Evolutionary conservation across 2,888 invertebrate species (phyloP).

Genomic region (Sphaerophoria taeniata): DNA sequence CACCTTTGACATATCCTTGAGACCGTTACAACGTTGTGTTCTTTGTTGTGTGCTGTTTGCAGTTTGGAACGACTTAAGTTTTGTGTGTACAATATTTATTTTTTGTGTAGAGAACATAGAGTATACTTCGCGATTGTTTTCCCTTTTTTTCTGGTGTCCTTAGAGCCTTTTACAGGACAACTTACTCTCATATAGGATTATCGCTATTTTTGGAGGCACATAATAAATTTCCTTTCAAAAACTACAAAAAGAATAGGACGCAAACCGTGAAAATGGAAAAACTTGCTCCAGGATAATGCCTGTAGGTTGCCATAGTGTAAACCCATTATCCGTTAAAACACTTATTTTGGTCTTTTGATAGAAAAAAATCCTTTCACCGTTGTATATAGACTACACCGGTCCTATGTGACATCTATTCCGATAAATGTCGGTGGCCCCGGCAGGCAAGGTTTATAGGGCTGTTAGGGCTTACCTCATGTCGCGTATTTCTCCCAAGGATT

Average conservation of each 20-base stretch:
- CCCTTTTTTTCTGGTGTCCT: neutral
- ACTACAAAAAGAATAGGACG: slow-evolving; percentile 46
- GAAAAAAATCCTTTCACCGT: neutral
- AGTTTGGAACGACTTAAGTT: slow-evolving; percentile 10
- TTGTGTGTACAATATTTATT: slow-evolving; percentile 34
- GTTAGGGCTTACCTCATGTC: slow-evolving; percentile 1
- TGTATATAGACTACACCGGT: slow-evolving; percentile 2
- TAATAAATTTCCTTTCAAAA: slow-evolving; percentile 70
- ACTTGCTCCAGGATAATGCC: slow-evolving; percentile 27
- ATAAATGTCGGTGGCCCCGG: slow-evolving; percentile 41
- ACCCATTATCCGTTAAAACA: slow-evolving; percentile 71
- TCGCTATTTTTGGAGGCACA: slow-evolving; percentile 52
- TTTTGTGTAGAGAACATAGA: slow-evolving; percentile 33
- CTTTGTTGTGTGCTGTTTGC: neutral
- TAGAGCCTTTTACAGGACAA: slow-evolving; percentile 8
- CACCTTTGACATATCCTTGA: slow-evolving; percentile 61
- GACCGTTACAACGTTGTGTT: slow-evolving; percentile 28
- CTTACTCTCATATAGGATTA: slow-evolving; percentile 32
- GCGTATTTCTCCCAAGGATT: slow-evolving; percentile 20
- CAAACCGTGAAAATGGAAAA: slow-evolving; percentile 63
- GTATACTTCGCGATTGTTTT: slow-evolving; percentile 26
- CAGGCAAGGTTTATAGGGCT: slow-evolving; percentile 32
- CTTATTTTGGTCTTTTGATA: slow-evolving; percentile 53
- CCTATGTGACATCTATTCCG: slow-evolving; percentile 59
- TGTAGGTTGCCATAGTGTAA: slow-evolving; percentile 43